A percentile compares a stretch with the other conserved stretches of the same genome.
Evolutionary conservation across 1,140 invertebrate genomes (phyloP).

Genomic region (Epicauta chinensis): DNA sequence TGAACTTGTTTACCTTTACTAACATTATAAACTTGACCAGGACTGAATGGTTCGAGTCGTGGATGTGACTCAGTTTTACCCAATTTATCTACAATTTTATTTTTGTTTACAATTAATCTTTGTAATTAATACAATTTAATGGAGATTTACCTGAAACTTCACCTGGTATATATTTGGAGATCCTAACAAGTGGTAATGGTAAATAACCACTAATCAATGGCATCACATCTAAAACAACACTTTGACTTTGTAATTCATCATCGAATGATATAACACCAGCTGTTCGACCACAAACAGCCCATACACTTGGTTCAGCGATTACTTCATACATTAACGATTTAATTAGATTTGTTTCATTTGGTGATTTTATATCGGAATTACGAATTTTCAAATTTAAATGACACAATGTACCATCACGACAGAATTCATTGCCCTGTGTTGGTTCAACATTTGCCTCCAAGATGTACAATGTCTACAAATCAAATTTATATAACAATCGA

Average conservation of each 20-base stretch:
- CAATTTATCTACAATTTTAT: constrained; percentile 36
- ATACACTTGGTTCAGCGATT: constrained; percentile 81
- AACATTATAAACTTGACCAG: constrained; percentile 82
- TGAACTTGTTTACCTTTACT: constrained; percentile 84
- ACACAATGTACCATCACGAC: constrained; percentile 81
- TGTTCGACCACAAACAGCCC: constrained; percentile 85
- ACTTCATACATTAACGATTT: constrained; percentile 88
- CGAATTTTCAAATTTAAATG: constrained; percentile 69
- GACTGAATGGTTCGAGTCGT: constrained; percentile 73
- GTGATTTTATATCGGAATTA: background rate
- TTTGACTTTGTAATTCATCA: constrained; percentile 57
- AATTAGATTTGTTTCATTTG: constrained; percentile 13
- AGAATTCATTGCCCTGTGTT: constrained; percentile 75
- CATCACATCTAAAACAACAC: constrained; percentile 82
- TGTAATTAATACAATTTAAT: no score
- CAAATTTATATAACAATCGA: background rate
- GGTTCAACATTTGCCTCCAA: constrained; percentile 76
- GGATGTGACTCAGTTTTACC: constrained; percentile 50
- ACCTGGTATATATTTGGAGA: constrained; percentile 88
- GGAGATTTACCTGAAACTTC: constrained; percentile 40
- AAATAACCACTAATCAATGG: constrained; percentile 82
- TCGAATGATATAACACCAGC: constrained; percentile 80
- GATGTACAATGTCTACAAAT: constrained; percentile 71
- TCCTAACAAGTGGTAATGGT: constrained; percentile 76
- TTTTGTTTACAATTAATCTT: no score